phyloP scores from a whole-genome alignment of 2,888 invertebrate genomes.

The Drosophila meridionalis region DNA sequence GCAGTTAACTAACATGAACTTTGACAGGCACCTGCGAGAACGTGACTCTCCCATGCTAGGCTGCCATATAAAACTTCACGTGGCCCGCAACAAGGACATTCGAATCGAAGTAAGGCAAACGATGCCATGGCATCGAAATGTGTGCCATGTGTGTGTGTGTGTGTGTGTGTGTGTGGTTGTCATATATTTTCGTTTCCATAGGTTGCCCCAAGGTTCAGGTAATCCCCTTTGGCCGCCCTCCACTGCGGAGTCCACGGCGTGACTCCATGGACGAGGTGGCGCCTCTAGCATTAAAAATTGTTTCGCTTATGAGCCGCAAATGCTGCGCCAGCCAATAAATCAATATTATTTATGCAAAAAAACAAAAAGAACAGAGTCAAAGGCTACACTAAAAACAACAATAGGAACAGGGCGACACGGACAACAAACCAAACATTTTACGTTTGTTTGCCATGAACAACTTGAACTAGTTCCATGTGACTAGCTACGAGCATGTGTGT shows the following conservation, averaged over 20 bases:
- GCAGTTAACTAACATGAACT: conserved; percentile 23
- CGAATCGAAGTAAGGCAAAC: conserved; percentile 36
- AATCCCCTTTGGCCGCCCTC: background rate
- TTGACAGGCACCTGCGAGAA: conserved; percentile 20
- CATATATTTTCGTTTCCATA: conserved; percentile 58
- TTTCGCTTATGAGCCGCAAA: conserved; percentile 73
- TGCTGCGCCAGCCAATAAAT: conserved; percentile 77
- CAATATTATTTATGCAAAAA: conserved; percentile 80
- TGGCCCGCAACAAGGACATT: conserved; percentile 34
- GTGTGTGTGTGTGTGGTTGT: conserved; percentile 66
- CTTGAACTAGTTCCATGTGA: conserved; percentile 60
- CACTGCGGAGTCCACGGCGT: background rate
- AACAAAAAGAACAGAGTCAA: conserved; percentile 8
- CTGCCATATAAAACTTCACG: conserved; percentile 17
- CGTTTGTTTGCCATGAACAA: conserved; percentile 65
- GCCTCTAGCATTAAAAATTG: conserved; percentile 73
- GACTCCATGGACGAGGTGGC: conserved; percentile 35
- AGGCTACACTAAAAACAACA: conserved; percentile 16
- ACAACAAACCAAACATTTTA: conserved; percentile 55
- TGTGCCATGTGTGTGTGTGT: conserved; percentile 69
- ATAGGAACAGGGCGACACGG: conserved; percentile 32
- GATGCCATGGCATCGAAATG: conserved; percentile 53
- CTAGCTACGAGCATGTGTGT: conserved; percentile 4
- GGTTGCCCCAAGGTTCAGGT: conserved; percentile 38
- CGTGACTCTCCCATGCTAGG: background rate